These are phyloP conservation scores for Syngnathoides biaculeatus DNA, from an alignment of 2,113 vertebrate species.

Conservation along the genomic window DNA sequence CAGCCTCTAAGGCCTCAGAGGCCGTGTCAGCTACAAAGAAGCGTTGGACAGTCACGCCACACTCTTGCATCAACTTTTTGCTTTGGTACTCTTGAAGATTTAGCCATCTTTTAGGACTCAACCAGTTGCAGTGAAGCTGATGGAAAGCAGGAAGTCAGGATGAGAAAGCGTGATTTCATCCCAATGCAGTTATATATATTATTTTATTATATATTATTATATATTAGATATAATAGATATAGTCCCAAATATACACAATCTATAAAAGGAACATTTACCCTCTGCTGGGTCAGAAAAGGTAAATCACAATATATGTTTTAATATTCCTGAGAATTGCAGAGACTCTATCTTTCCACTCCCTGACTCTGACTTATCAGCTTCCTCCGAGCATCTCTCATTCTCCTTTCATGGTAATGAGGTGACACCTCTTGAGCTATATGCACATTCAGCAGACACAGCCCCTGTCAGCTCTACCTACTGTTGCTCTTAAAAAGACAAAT, in stretches of 20 bases:
- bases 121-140: slow-evolving; percentile 72
- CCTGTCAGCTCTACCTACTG: slow-evolving; percentile 70
- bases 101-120: slow-evolving; percentile 88
- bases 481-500: slow-evolving; percentile 71
- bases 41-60: slow-evolving; percentile 89
- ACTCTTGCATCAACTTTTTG: slow-evolving; percentile 97
- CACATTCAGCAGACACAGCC: slow-evolving; percentile 58
- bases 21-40: slow-evolving; percentile 90
- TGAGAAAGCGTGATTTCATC: background rate
- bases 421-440: slow-evolving; percentile 46
- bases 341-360: slow-evolving; percentile 20
- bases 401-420: slow-evolving; percentile 51
- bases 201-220: too few species aligned
- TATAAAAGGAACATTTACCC: slow-evolving; percentile 15
- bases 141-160: background rate
- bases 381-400: slow-evolving; percentile 1
- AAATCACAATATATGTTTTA: slow-evolving; percentile 13
- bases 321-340: slow-evolving; percentile 15
- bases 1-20: slow-evolving; percentile 87
- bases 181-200: background rate
- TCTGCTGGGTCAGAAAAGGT: background rate
- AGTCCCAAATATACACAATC: background rate
- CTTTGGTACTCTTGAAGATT: slow-evolving; percentile 99
- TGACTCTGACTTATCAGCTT: background rate
- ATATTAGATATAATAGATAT: background rate